Conservation (phyloP, 2,888 invertebrate genomes). For the Phorcus lineatus region DNA sequence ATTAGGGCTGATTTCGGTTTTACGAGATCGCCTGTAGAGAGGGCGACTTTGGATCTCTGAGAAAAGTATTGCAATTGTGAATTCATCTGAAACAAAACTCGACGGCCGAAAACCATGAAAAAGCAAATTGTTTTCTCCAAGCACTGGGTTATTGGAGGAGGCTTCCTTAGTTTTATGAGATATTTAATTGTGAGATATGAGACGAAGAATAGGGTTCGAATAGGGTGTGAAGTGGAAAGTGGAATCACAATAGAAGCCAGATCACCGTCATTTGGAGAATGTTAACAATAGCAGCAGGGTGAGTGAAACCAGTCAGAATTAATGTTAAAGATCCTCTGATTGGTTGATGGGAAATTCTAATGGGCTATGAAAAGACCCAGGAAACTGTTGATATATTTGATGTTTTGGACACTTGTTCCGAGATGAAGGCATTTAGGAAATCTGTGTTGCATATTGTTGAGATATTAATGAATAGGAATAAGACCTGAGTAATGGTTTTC, state of each 20-base stretch:
- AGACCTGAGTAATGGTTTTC: neutral
- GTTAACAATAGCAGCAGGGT: neutral
- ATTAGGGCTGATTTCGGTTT: slow-evolving; percentile 4
- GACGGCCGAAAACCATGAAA: neutral
- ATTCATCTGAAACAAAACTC: slow-evolving; percentile 1
- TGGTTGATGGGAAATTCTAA: slow-evolving; percentile 5
- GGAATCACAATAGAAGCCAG: neutral
- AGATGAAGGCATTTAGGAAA: neutral
- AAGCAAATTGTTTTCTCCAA: slow-evolving; percentile 18
- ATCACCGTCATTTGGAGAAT: neutral
- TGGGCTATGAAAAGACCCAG: neutral
- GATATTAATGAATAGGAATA: neutral
- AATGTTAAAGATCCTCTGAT: neutral
- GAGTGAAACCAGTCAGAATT: neutral
- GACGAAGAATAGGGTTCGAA: neutral
- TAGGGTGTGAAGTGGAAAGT: slow-evolving; percentile 1
- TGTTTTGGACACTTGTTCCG: slow-evolving; percentile 10
- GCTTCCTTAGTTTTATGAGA: slow-evolving; percentile 1
- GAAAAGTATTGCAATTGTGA: slow-evolving; percentile 10
- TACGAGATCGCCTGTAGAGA: neutral
- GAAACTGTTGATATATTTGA: slow-evolving; percentile 18
- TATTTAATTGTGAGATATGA: neutral
- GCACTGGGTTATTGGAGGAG: neutral
- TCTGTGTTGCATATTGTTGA: neutral
- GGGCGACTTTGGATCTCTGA: neutral